These are phyloP conservation scores for Thyatira batis DNA, from an alignment of 2,888 invertebrate species.

Conservation along the genomic window DNA sequence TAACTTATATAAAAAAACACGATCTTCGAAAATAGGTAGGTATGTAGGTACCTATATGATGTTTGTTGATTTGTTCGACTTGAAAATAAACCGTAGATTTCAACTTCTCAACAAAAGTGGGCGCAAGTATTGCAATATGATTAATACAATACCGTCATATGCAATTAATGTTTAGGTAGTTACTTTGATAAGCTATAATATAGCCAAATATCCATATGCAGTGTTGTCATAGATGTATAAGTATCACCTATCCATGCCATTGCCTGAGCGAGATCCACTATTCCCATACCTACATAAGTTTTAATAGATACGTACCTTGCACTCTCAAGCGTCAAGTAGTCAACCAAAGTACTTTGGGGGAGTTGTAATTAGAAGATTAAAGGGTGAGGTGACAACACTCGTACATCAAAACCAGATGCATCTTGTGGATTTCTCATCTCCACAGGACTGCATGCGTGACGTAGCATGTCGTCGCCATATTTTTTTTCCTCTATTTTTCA, in stretches of 20 bases:
- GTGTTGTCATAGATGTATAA: no score
- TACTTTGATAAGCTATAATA: no score
- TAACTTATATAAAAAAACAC: no score
- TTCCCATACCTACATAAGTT: neutral
- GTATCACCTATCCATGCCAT: neutral
- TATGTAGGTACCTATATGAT: no score
- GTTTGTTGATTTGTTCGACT: no score
- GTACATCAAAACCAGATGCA: slow-evolving; percentile 18
- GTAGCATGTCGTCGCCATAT: slow-evolving; percentile 53
- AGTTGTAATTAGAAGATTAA: slow-evolving; percentile 69
- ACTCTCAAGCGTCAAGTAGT: slow-evolving; percentile 1
- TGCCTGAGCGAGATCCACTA: neutral
- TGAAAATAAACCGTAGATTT: no score
- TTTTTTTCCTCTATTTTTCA: slow-evolving; percentile 53
- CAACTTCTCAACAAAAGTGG: no score
- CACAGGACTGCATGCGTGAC: slow-evolving; percentile 34
- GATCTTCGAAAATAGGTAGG: no score
- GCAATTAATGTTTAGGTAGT: no score
- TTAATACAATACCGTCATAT: no score
- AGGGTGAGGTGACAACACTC: slow-evolving; percentile 48
- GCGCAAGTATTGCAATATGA: no score
- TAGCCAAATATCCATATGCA: no score
- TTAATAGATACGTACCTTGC: neutral
- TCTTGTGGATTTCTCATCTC: slow-evolving; percentile 27
- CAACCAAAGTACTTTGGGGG: slow-evolving; percentile 23